These are phyloP conservation scores for Aphaenogaster rudis DNA, from an alignment of 1,140 invertebrate genomes.

Conservation along the genomic window DNA sequence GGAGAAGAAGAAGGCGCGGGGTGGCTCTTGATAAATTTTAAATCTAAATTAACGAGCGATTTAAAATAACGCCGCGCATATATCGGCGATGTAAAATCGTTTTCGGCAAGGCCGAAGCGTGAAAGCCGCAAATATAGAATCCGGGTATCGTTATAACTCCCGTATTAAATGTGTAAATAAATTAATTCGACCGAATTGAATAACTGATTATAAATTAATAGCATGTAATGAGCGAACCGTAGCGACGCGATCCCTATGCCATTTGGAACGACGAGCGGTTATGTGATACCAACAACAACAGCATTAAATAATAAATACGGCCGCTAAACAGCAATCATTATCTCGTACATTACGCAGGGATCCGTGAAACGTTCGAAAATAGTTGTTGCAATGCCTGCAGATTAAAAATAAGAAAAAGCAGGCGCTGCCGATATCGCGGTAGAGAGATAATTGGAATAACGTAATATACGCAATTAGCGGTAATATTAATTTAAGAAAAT, in stretches of 20 bases:
- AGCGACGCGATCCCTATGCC: conserved; percentile 49
- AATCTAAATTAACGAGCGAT: conserved; percentile 19
- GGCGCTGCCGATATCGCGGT: neutral
- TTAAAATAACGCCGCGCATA: conserved; percentile 32
- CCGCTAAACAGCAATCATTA: conserved; percentile 60
- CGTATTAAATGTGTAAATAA: conserved; percentile 62
- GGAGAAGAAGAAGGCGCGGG: too few relatives aligned
- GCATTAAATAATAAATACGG: conserved; percentile 62
- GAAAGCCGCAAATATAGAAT: conserved; percentile 64
- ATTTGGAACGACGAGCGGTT: conserved; percentile 54
- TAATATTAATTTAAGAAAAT: conserved; percentile 32
- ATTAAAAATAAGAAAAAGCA: neutral
- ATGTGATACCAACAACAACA: conserved; percentile 61
- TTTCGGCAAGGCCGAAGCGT: conserved; percentile 51
- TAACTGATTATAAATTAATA: conserved; percentile 66
- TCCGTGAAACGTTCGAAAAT: conserved; percentile 27
- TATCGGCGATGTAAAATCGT: conserved; percentile 37
- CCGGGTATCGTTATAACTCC: conserved; percentile 59
- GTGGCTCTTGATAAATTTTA: conserved; percentile 9
- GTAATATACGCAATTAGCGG: neutral
- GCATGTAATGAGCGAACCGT: conserved; percentile 61
- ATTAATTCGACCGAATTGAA: conserved; percentile 66
- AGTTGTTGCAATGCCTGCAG: neutral
- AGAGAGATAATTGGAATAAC: conserved; percentile 2
- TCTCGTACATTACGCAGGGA: conserved; percentile 49